Percentiles rank a stretch among this genome's conserved stretches.
phyloP scores from a whole-genome alignment of 2,113 vertebrate genomes.

The Chaetops frenatus region DNA sequence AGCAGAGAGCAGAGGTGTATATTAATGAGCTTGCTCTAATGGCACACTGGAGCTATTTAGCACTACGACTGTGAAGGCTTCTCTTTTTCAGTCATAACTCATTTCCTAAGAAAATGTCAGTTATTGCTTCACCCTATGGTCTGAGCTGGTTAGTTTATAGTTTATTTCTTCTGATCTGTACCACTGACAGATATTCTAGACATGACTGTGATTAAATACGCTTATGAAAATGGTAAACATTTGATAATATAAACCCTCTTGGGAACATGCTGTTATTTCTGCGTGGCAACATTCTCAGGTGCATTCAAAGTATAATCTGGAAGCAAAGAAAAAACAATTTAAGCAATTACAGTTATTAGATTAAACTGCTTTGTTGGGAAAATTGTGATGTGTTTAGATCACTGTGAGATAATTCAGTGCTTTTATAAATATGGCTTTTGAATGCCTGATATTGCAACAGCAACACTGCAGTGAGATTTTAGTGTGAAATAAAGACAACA shows the following conservation, averaged over 20 bases:
- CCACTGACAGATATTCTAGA: conserved; percentile 71
- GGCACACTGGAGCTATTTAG: conserved; percentile 81
- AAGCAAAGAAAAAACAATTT: conserved; percentile 27
- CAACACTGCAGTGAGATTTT: neutral
- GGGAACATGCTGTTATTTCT: conserved; percentile 14
- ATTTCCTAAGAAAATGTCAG: conserved; percentile 82
- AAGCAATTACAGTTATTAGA: conserved; percentile 47
- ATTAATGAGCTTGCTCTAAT: conserved; percentile 72
- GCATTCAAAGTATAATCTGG: neutral
- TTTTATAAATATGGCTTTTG: conserved; percentile 20
- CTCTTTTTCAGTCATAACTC: conserved; percentile 80
- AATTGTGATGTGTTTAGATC: conserved; percentile 27
- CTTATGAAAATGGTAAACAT: conserved; percentile 42
- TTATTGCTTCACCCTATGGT: conserved; percentile 45
- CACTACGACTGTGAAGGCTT: conserved; percentile 62
- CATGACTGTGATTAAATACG: conserved; percentile 41
- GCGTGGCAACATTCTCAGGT: conserved; percentile 33
- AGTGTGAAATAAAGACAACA: neutral
- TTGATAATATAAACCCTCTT: conserved; percentile 40
- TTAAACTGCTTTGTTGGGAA: conserved; percentile 35
- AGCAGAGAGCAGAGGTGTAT: conserved; percentile 65
- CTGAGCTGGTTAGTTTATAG: conserved; percentile 56
- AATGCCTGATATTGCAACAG: neutral
- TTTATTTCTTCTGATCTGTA: conserved; percentile 76
- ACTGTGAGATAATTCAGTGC: neutral